Percentiles rank a stretch among this genome's conserved stretches.
Evolutionary conservation across 2,113 vertebrate species (phyloP).

Genomic region (Labeo rohita): DNA sequence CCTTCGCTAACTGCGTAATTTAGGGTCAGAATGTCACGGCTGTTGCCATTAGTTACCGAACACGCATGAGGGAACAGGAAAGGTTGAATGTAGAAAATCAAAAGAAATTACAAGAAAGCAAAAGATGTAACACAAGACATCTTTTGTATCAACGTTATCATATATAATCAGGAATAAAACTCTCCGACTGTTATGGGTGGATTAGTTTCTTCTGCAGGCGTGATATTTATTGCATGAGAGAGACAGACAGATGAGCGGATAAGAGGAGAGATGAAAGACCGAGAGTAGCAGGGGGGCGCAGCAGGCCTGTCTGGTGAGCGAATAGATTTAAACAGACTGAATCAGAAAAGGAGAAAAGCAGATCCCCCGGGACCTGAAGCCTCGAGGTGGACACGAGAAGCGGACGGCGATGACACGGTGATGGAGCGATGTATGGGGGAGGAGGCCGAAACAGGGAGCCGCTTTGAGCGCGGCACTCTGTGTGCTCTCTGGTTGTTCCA

Average conservation of each 20-base stretch:
- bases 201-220: background rate
- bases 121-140: background rate
- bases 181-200: background rate
- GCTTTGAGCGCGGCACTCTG: constrained; percentile 51
- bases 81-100: constrained; percentile 19
- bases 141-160: background rate
- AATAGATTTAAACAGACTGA: constrained; percentile 19
- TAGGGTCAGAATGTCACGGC: constrained; percentile 49
- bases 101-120: background rate
- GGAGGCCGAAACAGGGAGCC: constrained; percentile 30
- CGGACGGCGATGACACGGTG: background rate
- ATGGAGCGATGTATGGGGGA: background rate
- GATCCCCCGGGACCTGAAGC: background rate
- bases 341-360: background rate
- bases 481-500: constrained; percentile 69
- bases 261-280: constrained; percentile 9
- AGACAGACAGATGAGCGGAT: background rate
- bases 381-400: background rate
- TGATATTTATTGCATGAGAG: constrained; percentile 4
- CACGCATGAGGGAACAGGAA: constrained; percentile 9
- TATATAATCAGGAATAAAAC: background rate
- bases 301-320: background rate
- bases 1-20: constrained; percentile 41
- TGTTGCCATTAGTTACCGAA: constrained; percentile 52
- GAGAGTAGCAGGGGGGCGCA: background rate